Evolutionary conservation across 2,797 vertebrate genomes (phyloP).

Genomic region (Rhincodon typus): DNA sequence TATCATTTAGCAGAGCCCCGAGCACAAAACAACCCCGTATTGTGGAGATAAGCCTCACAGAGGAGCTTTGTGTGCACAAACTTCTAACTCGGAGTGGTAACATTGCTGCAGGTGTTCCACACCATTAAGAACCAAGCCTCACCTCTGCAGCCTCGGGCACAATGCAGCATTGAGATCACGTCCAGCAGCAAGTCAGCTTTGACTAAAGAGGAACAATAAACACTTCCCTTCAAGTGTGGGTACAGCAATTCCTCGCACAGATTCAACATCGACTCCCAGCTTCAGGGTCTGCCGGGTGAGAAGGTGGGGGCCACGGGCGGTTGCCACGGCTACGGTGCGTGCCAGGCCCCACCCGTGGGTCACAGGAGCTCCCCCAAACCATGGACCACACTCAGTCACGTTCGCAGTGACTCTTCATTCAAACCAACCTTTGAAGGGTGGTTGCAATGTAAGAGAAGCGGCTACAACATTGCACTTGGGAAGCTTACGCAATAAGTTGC

Average conservation of each 20-base stretch:
- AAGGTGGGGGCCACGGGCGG: background rate
- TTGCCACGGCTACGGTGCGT: background rate
- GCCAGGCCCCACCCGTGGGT: background rate
- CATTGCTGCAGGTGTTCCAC: conserved; percentile 2
- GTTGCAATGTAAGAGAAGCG: background rate
- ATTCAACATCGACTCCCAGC: background rate
- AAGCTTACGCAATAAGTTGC: background rate
- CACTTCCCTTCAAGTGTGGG: background rate
- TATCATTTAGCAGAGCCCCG: background rate
- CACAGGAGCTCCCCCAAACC: background rate
- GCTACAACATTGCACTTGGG: background rate
- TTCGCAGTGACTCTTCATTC: background rate
- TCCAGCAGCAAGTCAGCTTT: background rate
- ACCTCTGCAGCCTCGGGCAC: background rate
- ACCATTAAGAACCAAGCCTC: background rate
- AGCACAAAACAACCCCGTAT: background rate
- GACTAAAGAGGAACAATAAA: background rate
- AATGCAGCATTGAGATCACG: background rate
- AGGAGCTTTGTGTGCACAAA: background rate
- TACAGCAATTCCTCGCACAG: background rate
- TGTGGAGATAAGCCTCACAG: background rate
- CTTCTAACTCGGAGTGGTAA: background rate
- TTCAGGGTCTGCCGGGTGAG: background rate
- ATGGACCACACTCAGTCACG: background rate
- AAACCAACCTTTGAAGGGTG: background rate